Percentiles rank a stretch among this genome's conserved stretches.
phyloP scores from a whole-genome alignment of 2,113 vertebrate genomes.

The pig (Sus scrofa) region DNA sequence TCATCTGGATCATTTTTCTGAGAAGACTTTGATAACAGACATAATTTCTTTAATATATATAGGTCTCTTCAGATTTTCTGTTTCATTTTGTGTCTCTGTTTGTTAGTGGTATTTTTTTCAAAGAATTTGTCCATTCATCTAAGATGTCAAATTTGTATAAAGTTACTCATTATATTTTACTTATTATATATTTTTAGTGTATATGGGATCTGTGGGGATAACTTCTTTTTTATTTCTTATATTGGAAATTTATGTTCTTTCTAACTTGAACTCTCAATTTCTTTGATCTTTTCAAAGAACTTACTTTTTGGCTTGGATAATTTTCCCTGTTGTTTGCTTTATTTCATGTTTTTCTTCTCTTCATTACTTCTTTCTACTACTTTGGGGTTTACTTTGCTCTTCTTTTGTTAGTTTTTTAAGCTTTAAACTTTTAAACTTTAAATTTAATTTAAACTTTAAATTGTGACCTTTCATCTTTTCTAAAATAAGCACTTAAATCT shows the following conservation, averaged over 20 bases:
- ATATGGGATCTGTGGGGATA: background rate
- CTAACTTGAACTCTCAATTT: background rate
- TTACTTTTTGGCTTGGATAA: background rate
- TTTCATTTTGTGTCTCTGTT: background rate
- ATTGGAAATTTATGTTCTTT: constrained; percentile 12
- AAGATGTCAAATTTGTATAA: constrained; percentile 26
- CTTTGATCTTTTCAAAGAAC: background rate
- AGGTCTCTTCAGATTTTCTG: background rate
- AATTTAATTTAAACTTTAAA: no score
- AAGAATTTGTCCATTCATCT: background rate
- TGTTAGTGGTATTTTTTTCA: background rate
- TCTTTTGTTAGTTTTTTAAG: background rate
- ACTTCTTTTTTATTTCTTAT: background rate
- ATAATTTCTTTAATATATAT: background rate
- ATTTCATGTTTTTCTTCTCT: background rate
- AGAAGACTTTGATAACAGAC: background rate
- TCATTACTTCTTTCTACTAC: background rate
- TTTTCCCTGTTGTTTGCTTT: background rate
- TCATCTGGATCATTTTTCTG: background rate
- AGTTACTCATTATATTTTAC: background rate
- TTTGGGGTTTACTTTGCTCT: background rate
- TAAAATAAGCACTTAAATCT: background rate
- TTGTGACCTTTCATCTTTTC: background rate
- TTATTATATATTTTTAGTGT: constrained; percentile 7
- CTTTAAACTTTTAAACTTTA: background rate